A percentile compares a stretch with the other conserved stretches of the same genome.
Conservation (phyloP, 2,888 invertebrate genomes). For the Acanthococcus lagerstroemiae region DNA sequence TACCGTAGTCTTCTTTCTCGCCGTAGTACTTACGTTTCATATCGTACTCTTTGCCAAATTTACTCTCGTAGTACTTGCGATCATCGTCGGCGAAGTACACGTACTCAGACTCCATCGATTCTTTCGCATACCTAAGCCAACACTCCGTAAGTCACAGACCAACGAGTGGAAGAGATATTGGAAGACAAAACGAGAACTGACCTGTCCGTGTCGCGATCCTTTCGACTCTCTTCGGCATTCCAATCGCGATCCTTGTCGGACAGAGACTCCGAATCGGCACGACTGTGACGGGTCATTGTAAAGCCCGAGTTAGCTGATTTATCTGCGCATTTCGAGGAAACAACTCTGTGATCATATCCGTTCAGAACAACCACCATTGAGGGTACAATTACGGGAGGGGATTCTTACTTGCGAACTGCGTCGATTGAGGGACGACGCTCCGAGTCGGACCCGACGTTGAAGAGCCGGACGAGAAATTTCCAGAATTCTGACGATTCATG, state of each 20-base stretch:
- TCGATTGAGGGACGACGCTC: background rate
- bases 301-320: slow-evolving; percentile 5
- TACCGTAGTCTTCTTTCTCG: slow-evolving; percentile 3
- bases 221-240: slow-evolving; percentile 9
- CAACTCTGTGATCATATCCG: too few species aligned
- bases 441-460: background rate
- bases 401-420: slow-evolving; percentile 4
- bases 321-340: too few species aligned
- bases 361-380: too few species aligned
- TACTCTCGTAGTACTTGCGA: background rate
- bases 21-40: slow-evolving; percentile 2
- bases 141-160: background rate
- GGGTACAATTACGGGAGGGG: too few species aligned
- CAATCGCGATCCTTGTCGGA: slow-evolving; percentile 16
- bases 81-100: background rate
- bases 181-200: background rate
- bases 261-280: slow-evolving; percentile 10
- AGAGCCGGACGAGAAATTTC: background rate
- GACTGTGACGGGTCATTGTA: background rate
- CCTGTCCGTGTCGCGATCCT: slow-evolving; percentile 1
- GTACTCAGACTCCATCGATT: background rate
- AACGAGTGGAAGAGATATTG: background rate
- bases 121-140: background rate
- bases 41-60: background rate
- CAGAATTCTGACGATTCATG: slow-evolving; percentile 12